Conservation (phyloP, 1,140 invertebrate species). For the Acromyrmex heyeri region DNA sequence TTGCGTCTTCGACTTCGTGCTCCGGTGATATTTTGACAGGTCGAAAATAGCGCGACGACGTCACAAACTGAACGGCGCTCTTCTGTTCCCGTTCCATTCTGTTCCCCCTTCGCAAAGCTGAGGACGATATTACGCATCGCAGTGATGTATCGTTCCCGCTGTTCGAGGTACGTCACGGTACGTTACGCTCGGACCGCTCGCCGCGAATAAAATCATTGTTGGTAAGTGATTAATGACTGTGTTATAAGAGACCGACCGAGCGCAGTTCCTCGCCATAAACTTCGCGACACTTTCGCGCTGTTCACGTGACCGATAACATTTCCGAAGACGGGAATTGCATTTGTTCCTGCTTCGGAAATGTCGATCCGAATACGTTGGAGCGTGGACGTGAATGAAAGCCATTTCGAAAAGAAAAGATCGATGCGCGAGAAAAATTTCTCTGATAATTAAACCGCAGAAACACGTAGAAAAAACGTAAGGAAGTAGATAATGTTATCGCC, state of each 20-base stretch:
- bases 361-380: neutral
- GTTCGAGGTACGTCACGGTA: constrained; percentile 76
- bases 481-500: too few relatives aligned
- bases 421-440: neutral
- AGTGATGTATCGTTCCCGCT: constrained; percentile 77
- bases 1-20: constrained; percentile 40
- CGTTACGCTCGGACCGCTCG: constrained; percentile 77
- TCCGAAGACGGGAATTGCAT: constrained; percentile 6
- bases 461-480: too few relatives aligned
- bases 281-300: constrained; percentile 69
- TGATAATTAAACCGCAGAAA: neutral
- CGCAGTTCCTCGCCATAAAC: constrained; percentile 67
- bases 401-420: neutral
- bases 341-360: constrained; percentile 20
- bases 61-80: constrained; percentile 58
- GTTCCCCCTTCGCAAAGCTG: constrained; percentile 54
- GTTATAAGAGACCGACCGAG: constrained; percentile 73
- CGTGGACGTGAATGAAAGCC: neutral
- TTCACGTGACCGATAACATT: constrained; percentile 70
- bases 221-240: constrained; percentile 79
- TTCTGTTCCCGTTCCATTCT: constrained; percentile 48
- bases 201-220: constrained; percentile 84
- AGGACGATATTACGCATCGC: constrained; percentile 77
- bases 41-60: constrained; percentile 69
- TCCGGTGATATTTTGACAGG: constrained; percentile 69